Evolutionary conservation across 1,140 invertebrate species (phyloP), one percentile per base, ranked within the genome.

Genomic region (Battus philenor): DNA sequence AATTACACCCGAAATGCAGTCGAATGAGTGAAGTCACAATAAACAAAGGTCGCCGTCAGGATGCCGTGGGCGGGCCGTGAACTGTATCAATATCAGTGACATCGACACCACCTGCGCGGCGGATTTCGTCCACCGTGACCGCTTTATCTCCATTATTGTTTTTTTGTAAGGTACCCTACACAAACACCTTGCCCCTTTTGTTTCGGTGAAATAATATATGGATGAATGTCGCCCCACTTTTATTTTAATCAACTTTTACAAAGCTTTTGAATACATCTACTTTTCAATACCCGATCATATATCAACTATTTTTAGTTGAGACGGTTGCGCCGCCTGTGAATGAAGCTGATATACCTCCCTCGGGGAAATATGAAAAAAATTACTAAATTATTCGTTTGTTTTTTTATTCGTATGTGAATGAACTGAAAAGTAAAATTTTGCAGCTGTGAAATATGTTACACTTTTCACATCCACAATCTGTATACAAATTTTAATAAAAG

Each of bases 141-240:
- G 47, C 58, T 72, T 72, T 68, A 66, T 71, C 65, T 71, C 69
- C 64, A 69, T 71, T 73, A 66, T 47, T 24, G 32, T 44, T 59
- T 56, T 55, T 54, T 30, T 54, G n/a, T n/a, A n/a, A 20, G 7
- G 22, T n/a, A n/a, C 17, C 38, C 22, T 33, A 13, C 29, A 45
- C 36, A 46, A 17, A 47, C 48, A 58, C 47, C 52, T 57, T 51
- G 43, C 32, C 38, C n/a, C 38, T 41, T 41, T 41, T 41, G 38
- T 41, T 41, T 30, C 16, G 38, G 13, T 41, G 38, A 41, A 41
- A 41, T 41, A 41, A 41, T 16, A 41, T 41, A 41, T 41, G 24
- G 24, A 41, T 41, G 13, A 27, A 41, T 41, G 24, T 41, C 38
- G 38, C 8, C 38, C 38, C 24, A 12, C 26, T 41, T 39, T 36